Evolutionary conservation across 2,113 vertebrate species (phyloP).

Genomic region (Carollia perspicillata): DNA sequence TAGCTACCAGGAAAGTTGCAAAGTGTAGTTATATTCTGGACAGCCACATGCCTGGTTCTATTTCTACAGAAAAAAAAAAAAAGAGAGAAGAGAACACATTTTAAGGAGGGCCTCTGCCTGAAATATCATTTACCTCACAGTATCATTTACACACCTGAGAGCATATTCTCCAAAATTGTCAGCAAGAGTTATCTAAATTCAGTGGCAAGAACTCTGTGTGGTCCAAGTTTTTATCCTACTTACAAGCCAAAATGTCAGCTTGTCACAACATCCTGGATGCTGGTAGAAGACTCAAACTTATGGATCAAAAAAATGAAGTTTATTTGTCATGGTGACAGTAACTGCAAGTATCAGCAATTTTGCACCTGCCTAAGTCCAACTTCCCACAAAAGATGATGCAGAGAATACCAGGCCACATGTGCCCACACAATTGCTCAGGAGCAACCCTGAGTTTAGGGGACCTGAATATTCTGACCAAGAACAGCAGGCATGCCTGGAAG

Average conservation of each 20-base stretch:
- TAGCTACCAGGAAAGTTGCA: not conserved
- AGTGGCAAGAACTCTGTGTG: not conserved
- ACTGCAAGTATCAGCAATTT: not conserved
- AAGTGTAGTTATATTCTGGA: not conserved
- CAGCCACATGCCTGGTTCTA: not conserved
- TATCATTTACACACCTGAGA: not conserved
- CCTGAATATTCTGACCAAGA: not conserved
- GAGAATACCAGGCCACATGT: no score
- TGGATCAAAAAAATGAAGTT: not conserved
- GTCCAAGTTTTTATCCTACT: not conserved
- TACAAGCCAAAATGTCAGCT: not conserved
- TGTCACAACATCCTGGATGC: not conserved
- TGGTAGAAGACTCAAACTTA: not conserved
- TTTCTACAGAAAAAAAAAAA: not conserved
- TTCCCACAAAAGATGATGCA: not conserved
- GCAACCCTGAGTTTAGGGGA: not conserved
- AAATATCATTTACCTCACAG: not conserved
- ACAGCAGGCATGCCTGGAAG: no score
- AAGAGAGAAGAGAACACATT: not conserved
- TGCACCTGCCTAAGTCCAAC: fast-evolving
- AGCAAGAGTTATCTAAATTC: not conserved
- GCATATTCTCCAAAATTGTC: not conserved
- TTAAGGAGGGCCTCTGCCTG: not conserved
- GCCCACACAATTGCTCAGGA: not conserved
- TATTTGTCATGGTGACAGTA: not conserved